These are phyloP conservation scores for Rhynchophorus ferrugineus DNA, from an alignment of 1,140 invertebrate species.

Conservation along the genomic window DNA sequence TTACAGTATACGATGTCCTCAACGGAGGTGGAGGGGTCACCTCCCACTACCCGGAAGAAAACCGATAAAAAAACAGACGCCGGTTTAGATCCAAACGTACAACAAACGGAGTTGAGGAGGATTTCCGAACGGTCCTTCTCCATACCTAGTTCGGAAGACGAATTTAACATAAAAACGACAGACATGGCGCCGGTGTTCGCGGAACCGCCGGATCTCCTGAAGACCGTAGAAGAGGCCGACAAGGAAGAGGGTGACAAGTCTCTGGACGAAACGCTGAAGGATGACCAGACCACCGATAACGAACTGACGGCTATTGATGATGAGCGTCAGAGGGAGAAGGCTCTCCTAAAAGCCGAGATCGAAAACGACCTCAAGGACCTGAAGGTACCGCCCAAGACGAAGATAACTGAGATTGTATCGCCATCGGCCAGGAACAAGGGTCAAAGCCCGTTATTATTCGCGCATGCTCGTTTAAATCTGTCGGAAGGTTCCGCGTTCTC, in stretches of 20 bases:
- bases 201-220: constrained; percentile 28
- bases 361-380: constrained; percentile 37
- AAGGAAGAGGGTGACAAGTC: constrained; percentile 34
- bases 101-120: constrained; percentile 53
- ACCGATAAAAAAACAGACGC: constrained; percentile 49
- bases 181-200: constrained; percentile 37
- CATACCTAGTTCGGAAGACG: constrained; percentile 62
- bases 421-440: constrained; percentile 56
- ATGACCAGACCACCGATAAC: constrained; percentile 48
- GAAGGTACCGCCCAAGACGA: constrained; percentile 38
- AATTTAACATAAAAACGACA: constrained; percentile 40
- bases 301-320: constrained; percentile 40
- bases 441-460: constrained; percentile 69
- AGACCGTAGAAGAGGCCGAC: constrained; percentile 33
- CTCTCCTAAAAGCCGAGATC: constrained; percentile 34
- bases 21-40: constrained; percentile 63
- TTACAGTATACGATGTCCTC: constrained; percentile 64
- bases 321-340: constrained; percentile 35
- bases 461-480: constrained; percentile 65
- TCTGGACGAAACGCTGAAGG: constrained; percentile 41
- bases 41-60: constrained; percentile 55
- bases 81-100: constrained; percentile 49
- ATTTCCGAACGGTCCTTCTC: constrained; percentile 63
- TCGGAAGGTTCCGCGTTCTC: constrained; percentile 72
- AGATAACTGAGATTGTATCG: constrained; percentile 42